These are phyloP conservation scores for Noturus placidus DNA, from an alignment of 2,113 vertebrate genomes.

Conservation along the genomic window DNA sequence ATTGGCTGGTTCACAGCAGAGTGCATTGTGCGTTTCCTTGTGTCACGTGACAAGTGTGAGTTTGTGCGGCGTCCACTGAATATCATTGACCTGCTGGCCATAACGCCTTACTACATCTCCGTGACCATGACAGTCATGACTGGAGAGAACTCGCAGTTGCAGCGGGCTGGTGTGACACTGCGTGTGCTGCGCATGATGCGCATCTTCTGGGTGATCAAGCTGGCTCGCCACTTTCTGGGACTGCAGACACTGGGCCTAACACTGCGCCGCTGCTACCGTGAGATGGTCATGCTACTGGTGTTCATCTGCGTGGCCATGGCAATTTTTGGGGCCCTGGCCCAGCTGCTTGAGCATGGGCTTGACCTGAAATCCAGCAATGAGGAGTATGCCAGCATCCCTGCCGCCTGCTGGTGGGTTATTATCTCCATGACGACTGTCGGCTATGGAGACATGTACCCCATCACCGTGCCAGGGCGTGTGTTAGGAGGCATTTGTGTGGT, in stretches of 20 bases:
- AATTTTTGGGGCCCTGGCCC: constrained; percentile 92
- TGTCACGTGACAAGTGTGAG: constrained; percentile 93
- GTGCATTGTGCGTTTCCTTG: constrained; percentile 90
- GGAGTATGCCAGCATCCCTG: constrained; percentile 94
- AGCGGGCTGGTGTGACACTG: constrained; percentile 90
- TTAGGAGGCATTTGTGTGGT: constrained; percentile 93
- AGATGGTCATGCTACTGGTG: constrained; percentile 96
- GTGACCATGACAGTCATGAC: constrained; percentile 87
- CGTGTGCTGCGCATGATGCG: constrained; percentile 92
- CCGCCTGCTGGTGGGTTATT: constrained; percentile 98
- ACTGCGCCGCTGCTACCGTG: constrained; percentile 91
- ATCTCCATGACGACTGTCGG: constrained; percentile 99
- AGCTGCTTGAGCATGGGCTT: constrained; percentile 92
- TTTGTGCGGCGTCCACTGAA: constrained; percentile 93
- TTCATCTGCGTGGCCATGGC: constrained; percentile 97
- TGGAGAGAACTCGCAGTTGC: constrained; percentile 91
- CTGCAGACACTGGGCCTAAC: constrained; percentile 95
- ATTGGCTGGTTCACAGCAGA: constrained; percentile 98
- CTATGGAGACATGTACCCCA: constrained; percentile 95
- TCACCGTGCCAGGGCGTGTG: constrained; percentile 90
- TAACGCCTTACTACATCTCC: constrained; percentile 92
- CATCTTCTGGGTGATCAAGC: constrained; percentile 98
- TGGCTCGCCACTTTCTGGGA: constrained; percentile 94
- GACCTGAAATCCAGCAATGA: constrained; percentile 87
- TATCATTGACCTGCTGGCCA: constrained; percentile 94